Evolutionary conservation across 1,140 invertebrate genomes (phyloP), one percentile per base, ranked within the genome.

Genomic region (Papilio machaon): DNA sequence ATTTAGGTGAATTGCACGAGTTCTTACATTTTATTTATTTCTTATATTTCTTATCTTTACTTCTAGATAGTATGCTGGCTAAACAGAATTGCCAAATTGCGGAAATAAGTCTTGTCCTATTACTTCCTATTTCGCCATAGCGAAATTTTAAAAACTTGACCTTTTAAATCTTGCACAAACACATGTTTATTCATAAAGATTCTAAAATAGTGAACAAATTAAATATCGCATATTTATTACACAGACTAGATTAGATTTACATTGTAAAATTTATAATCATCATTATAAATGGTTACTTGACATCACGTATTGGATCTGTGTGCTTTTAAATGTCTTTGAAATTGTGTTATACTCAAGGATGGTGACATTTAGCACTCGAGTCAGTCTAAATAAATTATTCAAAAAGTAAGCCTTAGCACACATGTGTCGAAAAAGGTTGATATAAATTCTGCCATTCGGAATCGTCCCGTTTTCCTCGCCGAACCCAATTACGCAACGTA

Each of bases 401-500:
- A 5, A 70, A 54, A 70, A 70, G 64, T 64, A 30, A 5, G 13
- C 11, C 64, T 70, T 70, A 15, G 13, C 6, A 70, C 64, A 35
- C 64, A 38, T 70, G 64, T 70, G 30, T 15, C 30, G 30, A 70
- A 35, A 70, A 70, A 70, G 64, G 64, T 70, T 70, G 30, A 38
- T 35, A 67, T 67, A 70, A 70, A 70, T 70, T 70, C 64, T 70
- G 64, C 64, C 23, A 38, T 70, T 70, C 64, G 23, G 10, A 70
- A 70, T 35, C 64, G 13, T 70, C 64, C 11, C 30, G 2, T 70
- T 35, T 30, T 11, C 64, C 30, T 38, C 64, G 64, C 23, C 64
- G 30, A 70, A 70, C 64, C 23, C 30, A 70, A 70, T 70, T 70
- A 70, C 64, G 64, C 64, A 70, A 70, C 64, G 35, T 70, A 70